Base-by-base conservation (phyloP, 2,797 vertebrate genomes). In the Acrossocheilus fasciatus region DNA sequence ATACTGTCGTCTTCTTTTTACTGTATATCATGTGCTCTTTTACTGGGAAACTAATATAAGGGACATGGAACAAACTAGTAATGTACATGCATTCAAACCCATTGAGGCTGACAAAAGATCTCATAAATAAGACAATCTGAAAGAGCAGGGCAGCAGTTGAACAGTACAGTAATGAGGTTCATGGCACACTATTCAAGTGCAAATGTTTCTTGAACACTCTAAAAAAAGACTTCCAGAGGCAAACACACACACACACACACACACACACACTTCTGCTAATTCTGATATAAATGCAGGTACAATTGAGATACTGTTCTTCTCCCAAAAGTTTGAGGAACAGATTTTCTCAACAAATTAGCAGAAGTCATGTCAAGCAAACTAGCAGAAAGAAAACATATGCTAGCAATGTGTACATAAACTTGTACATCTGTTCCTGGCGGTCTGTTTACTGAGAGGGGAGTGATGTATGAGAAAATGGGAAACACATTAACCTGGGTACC, bases 391-490 rank as follows among this genome's bases (percentile, higher is more conserved):
- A 70, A 59, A 34, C 41, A 23, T 26, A 57, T 73, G 12, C 2
- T 10, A 59, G 30, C 8, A 54, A 62, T 1, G 41, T 64, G 54
- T 36, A 66, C 41, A 39, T 50, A 47, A 62, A 75, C 72, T 34
- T 45, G 36, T 62, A n/a, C 66, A 59, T 72, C 84, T 80, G 76
- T 47, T 73, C n/a, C 59, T 57, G 47, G 62, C 23, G 62, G 59
- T 69, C 26, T 64, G 68, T 73, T 86, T 86, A 81, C 52, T 47
- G 59, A 52, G 26, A 39, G 26, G 41, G 66, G 83, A 83, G 87
- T 88, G 87, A 91, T 86, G 86, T 82, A 84, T 23, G 80, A 66
- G 79, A 88, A 91, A 91, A 90, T 64, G 79, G 47, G 84, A 84
- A 77, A 66, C 82, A 23, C 39, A 54, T 75, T 50, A 34, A 81